phyloP scores from a whole-genome alignment of 2,113 vertebrate genomes.

The Bos indicus region DNA sequence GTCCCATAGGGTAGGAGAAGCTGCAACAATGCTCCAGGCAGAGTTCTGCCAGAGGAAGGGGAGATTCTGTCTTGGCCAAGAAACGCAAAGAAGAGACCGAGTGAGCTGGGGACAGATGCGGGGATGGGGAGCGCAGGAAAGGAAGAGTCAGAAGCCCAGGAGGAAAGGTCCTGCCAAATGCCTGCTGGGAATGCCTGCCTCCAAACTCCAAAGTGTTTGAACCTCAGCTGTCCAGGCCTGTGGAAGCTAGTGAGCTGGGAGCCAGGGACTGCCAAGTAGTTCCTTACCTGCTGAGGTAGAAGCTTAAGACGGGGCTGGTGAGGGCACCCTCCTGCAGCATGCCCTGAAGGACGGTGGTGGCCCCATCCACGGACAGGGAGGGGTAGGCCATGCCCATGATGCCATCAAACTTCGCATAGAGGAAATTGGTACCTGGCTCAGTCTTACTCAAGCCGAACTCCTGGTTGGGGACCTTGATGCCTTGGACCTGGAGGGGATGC shows the following conservation, averaged over 20 bases:
- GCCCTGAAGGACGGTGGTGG: conserved; percentile 74
- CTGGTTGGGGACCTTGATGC: conserved; percentile 69
- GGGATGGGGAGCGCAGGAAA: rapidly evolving
- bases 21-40: not conserved
- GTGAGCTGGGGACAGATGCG: not conserved
- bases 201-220: not conserved
- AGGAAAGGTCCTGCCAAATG: not conserved
- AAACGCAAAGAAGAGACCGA: not conserved
- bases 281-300: conserved; percentile 78
- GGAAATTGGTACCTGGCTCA: conserved; percentile 53
- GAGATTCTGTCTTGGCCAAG: not conserved
- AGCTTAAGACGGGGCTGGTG: conserved; percentile 69
- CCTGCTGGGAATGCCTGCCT: not conserved
- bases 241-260: not conserved
- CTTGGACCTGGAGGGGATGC: conserved; percentile 62
- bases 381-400: conserved; percentile 80
- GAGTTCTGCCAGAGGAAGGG: not conserved
- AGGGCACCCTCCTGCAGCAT: conserved; percentile 68
- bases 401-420: conserved; percentile 72
- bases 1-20: not conserved
- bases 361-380: conserved; percentile 1
- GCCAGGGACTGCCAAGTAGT: rapidly evolving
- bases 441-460: conserved; percentile 71
- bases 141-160: not conserved
- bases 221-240: not conserved